Base-by-base conservation (phyloP, 2,888 invertebrate species). In the Polyommatus iphigenia region DNA sequence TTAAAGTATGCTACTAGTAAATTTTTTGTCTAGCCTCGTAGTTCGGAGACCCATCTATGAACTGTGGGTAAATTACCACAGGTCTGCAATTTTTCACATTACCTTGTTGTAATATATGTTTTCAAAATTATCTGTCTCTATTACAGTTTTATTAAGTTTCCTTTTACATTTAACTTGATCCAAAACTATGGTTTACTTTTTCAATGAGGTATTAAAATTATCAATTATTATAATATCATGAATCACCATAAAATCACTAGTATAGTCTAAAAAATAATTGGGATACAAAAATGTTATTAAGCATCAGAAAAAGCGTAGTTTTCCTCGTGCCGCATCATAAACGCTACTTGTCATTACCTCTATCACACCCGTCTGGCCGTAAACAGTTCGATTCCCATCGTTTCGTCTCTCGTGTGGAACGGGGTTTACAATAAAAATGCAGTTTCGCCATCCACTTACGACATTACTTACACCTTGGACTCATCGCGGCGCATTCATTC, bases 401-500 rank as follows among this genome's bases (percentile, higher is more conserved):
- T 86, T 87, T 84, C 84, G 82, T 84, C 83, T 85, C 84, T 85
- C 83, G 82, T 84, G 85, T 85, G 84, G 82, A 86, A 84, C 85
- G 86, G 85, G 85, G 85, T 84, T 88, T 87, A 87, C 86, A 87
- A 88, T 89, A 89, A 89, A 88, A 88, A 87, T 87, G 86, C 85
- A 85, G 87, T 89, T 88, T 87, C 86, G 85, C 87, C 71, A 57
- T 72, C 85, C 86, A 89, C 86, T 90, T 89, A 90, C 87, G 87
- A 87, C 88, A 90, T 88, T 86, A 85, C 89, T 91, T 89, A 91
- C 92, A 92, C 92, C 89, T 91, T 86, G 85, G 82, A 88, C 83
- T 86, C 86, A 86, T 88, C 87, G 85, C 83, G 83, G 84, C 80
- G 83, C 85, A 88, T 88, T 88, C 88, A 86, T 86, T 85, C 83